A percentile compares a stretch with the other conserved stretches of the same genome.
phyloP scores from a whole-genome alignment of 2,113 vertebrate species.

The Acanthisitta chloris region DNA sequence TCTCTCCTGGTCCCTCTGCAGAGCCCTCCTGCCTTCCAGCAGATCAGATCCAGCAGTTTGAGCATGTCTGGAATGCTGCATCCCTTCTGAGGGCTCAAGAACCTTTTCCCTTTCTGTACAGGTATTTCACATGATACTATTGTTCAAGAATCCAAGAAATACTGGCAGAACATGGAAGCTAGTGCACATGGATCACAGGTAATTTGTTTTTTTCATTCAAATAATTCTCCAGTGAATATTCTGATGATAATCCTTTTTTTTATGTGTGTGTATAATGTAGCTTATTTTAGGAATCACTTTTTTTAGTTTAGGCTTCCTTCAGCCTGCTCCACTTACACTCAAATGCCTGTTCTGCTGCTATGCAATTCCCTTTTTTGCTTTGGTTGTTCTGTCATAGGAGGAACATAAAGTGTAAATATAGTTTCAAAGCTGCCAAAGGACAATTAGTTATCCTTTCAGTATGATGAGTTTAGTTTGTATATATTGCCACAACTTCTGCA shows the following conservation, averaged over 20 bases:
- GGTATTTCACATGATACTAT: constrained; percentile 89
- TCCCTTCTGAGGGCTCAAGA: not conserved
- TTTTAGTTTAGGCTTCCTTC: not conserved
- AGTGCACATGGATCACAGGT: constrained; percentile 83
- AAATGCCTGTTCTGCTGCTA: not conserved
- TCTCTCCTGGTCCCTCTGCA: too few relatives aligned
- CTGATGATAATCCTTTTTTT: not conserved
- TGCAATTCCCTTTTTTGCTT: not conserved
- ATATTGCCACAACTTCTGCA: not conserved
- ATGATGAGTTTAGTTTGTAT: not conserved
- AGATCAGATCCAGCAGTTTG: too few relatives aligned
- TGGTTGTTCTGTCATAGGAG: not conserved
- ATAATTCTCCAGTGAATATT: not conserved
- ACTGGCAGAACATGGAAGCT: constrained; percentile 82
- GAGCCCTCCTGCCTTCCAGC: too few relatives aligned
- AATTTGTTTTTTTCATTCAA: not conserved
- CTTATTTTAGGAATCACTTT: not conserved
- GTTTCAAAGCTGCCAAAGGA: not conserved
- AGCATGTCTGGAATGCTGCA: not conserved
- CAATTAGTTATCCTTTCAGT: not conserved
- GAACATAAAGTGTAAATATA: not conserved
- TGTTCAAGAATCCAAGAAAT: constrained; percentile 88
- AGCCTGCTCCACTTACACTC: not conserved
- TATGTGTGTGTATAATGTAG: not conserved
- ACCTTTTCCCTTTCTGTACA: constrained; percentile 38